Percentiles rank a stretch among this genome's conserved stretches.
Evolutionary conservation across 2,888 invertebrate species (phyloP).

Genomic region (Dasysyrphus albostriatus): DNA sequence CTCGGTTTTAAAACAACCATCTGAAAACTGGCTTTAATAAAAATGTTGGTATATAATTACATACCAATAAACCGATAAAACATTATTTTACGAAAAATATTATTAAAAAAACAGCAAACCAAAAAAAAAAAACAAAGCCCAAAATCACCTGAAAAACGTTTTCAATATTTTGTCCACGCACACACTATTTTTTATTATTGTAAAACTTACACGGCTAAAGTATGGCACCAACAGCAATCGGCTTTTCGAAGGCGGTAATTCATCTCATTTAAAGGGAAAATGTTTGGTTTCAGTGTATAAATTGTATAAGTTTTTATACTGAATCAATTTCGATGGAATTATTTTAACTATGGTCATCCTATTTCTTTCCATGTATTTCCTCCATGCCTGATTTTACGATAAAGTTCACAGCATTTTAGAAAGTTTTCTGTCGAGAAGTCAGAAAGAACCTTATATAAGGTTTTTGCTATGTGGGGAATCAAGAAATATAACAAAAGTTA

Average conservation of each 20-base stretch:
- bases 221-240: constrained; percentile 59
- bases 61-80: neutral
- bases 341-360: constrained; percentile 46
- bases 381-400: constrained; percentile 41
- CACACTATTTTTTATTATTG: constrained; percentile 57
- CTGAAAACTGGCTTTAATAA: too few relatives aligned
- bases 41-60: neutral
- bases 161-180: constrained; percentile 67
- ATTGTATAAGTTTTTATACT: constrained; percentile 6
- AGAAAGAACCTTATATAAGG: constrained; percentile 44
- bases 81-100: neutral
- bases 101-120: constrained; percentile 16
- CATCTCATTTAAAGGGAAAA: constrained; percentile 46
- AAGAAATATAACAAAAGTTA: constrained; percentile 41
- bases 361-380: constrained; percentile 46
- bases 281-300: constrained; percentile 20
- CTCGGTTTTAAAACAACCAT: too few relatives aligned
- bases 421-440: constrained; percentile 39
- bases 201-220: constrained; percentile 64
- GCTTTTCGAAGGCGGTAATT: constrained; percentile 43
- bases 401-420: constrained; percentile 25
- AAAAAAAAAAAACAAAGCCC: constrained; percentile 67
- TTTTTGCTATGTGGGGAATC: constrained; percentile 37
- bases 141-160: constrained; percentile 62
- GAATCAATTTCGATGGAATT: constrained; percentile 28